Conservation (phyloP, 2,113 vertebrate genomes). For the Pontoporia blainvillei region DNA sequence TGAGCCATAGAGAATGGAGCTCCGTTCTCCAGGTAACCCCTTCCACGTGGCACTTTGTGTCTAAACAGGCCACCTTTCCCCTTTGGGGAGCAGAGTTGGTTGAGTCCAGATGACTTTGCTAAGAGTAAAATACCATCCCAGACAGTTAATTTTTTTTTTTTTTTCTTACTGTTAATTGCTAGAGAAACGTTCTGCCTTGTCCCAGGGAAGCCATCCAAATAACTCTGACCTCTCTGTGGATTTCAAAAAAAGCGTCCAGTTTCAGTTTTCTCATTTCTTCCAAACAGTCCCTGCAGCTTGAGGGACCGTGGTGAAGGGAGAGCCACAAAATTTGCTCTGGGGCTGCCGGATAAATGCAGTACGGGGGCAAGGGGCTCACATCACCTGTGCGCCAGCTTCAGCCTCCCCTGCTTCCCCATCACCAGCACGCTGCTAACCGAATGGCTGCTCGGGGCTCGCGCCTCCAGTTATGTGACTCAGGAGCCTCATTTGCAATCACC, state of each 20-base stretch:
- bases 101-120: background rate
- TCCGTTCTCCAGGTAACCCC: background rate
- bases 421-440: background rate
- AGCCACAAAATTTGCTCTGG: background rate
- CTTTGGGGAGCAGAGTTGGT: background rate
- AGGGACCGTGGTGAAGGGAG: background rate
- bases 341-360: background rate
- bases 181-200: background rate
- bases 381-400: background rate
- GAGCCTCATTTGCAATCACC: slow-evolving; percentile 60
- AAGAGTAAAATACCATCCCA: background rate
- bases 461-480: background rate
- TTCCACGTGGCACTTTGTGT: background rate
- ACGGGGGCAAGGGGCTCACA: background rate
- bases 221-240: background rate
- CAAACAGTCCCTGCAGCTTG: background rate
- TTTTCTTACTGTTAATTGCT: slow-evolving; percentile 20
- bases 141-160: background rate
- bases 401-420: background rate
- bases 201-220: background rate
- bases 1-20: background rate
- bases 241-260: background rate
- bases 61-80: background rate
- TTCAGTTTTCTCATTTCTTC: background rate
- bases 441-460: background rate